Percentiles rank a stretch among this genome's conserved stretches.
phyloP scores from a whole-genome alignment of 2,113 vertebrate species.

The Paralichthys olivaceus region DNA sequence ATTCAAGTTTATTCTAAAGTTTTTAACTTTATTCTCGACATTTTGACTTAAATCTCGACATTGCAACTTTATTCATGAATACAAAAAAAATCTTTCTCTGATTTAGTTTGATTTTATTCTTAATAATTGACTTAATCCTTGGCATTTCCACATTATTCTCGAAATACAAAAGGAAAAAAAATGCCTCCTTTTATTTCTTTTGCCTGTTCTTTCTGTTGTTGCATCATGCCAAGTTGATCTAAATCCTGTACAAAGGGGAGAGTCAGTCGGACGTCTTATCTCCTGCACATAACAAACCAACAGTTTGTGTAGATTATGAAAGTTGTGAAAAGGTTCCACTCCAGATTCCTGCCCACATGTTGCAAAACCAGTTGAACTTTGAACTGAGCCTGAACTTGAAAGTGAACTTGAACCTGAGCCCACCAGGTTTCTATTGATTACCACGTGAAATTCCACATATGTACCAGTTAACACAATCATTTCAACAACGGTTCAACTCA shows the following conservation, averaged over 20 bases:
- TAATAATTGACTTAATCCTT: no score
- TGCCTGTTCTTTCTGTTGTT: conserved; percentile 1
- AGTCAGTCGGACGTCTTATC: conserved; percentile 33
- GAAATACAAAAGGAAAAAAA: no score
- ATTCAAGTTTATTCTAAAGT: no score
- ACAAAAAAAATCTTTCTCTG: no score
- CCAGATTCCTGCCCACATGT: conserved; percentile 15
- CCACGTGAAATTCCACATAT: neutral
- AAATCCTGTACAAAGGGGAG: conserved; percentile 20
- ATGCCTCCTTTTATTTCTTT: no score
- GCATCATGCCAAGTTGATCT: conserved; percentile 8
- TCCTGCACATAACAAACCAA: neutral
- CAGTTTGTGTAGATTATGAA: neutral
- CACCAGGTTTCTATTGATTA: conserved; percentile 3
- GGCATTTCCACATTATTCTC: no score
- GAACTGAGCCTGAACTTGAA: conserved; percentile 13
- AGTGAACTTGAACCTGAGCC: neutral
- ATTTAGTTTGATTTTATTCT: no score
- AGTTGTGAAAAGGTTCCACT: conserved; percentile 11
- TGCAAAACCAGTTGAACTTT: conserved; percentile 52
- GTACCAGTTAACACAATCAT: neutral
- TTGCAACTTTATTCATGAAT: no score
- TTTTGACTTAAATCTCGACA: no score
- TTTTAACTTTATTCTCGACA: no score
- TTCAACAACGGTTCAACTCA: neutral